Conservation (phyloP, 2,888 invertebrate species). For the Clivina fossor region DNA sequence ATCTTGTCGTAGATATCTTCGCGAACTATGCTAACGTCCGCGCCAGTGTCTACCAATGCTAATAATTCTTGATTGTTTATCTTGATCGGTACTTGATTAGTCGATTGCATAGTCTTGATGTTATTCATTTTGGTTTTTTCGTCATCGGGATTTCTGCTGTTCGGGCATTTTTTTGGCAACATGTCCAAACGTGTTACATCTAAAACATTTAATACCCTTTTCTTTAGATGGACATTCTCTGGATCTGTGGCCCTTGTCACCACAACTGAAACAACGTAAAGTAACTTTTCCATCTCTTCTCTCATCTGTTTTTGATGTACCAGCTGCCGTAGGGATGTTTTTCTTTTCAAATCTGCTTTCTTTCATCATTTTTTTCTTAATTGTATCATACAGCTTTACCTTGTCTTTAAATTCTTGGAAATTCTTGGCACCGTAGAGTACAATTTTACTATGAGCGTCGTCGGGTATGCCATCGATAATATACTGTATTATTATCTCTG, state of each 20-base stretch:
- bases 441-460: slow-evolving; percentile 6
- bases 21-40: slow-evolving; percentile 6
- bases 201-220: slow-evolving; percentile 4
- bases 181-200: neutral
- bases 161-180: slow-evolving; percentile 6
- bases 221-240: slow-evolving; percentile 3
- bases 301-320: no score
- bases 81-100: no score
- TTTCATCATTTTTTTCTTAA: no score
- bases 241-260: slow-evolving; percentile 2
- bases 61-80: no score
- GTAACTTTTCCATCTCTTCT: no score
- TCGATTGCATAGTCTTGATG: no score
- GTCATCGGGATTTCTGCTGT: neutral
- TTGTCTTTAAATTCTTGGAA: slow-evolving; percentile 27
- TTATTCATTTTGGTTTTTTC: neutral
- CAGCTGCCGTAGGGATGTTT: no score
- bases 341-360: no score
- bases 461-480: slow-evolving; percentile 45
- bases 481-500: slow-evolving; percentile 44
- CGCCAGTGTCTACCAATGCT: slow-evolving; percentile 6
- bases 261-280: slow-evolving; percentile 12
- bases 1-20: neutral
- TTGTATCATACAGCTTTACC: no score
- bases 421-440: slow-evolving; percentile 27